Conservation (phyloP, 2,797 vertebrate genomes). For the Arvicola amphibius region DNA sequence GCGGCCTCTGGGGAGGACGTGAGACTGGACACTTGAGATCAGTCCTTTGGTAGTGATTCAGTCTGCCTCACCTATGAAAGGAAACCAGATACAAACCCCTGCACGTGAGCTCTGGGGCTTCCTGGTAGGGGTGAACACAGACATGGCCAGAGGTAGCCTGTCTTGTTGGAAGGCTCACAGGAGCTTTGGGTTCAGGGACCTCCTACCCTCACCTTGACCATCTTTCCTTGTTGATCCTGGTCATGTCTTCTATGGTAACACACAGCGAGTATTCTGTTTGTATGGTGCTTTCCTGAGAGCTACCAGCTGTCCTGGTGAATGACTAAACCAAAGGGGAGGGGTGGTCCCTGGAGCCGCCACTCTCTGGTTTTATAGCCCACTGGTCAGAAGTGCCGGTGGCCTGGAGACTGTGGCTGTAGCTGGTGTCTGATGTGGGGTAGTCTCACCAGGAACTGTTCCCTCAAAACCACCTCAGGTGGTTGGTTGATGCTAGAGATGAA, state of each 20-base stretch:
- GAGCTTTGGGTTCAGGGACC: neutral
- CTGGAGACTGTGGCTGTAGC: neutral
- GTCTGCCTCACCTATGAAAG: neutral
- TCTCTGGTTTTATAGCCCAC: neutral
- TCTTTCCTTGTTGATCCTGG: neutral
- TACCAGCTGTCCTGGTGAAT: neutral
- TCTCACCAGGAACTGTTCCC: neutral
- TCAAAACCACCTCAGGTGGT: neutral
- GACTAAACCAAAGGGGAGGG: neutral
- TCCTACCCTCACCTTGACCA: neutral
- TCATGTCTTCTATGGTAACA: neutral
- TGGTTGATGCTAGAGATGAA: neutral
- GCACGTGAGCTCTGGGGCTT: neutral
- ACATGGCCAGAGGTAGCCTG: neutral
- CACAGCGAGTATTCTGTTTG: rapidly evolving
- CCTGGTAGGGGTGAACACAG: neutral
- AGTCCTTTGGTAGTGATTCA: neutral
- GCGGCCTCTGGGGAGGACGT: neutral
- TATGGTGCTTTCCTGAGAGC: neutral
- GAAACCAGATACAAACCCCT: neutral
- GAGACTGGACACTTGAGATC: neutral
- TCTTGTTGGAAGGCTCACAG: neutral
- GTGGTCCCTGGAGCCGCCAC: neutral
- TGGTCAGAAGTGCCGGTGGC: neutral
- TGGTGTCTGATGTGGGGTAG: neutral